Evolutionary conservation across 2,888 invertebrate species (phyloP), one percentile per base, ranked within the genome.

Genomic region (Limenitis camilla): DNA sequence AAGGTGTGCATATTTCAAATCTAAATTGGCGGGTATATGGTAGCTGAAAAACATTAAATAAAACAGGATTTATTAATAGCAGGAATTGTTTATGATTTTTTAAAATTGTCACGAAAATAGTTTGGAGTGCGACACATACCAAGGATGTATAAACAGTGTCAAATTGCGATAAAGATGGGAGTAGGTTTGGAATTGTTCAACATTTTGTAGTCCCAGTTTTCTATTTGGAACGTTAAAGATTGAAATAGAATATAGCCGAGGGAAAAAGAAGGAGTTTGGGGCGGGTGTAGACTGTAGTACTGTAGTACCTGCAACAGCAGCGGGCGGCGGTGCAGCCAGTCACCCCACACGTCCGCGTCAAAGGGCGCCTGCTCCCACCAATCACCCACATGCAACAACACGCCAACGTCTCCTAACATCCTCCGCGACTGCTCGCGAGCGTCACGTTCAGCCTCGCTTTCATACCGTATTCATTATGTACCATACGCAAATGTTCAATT

Each of bases 221-320:
- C n/a, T n/a, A n/a, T n/a, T n/a, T n/a, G n/a, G n/a, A n/a, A n/a
- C n/a, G n/a, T n/a, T n/a, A n/a, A n/a, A n/a, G n/a, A n/a, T n/a
- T n/a, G n/a, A 49, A 6, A 45, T 40, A 44, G 6, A 19, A 30
- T 5, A n/a, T 7, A 7, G 41, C 53, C 40, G 46, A 39, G 39
- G 40, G 46, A 40, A 6, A 48, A 39, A 36, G 44, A 36, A 41
- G 7, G 46, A 41, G 44, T 46, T 7, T 28, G 35, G 7, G 27
- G 9, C 40, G 49, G 49, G 47, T 19, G 19, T 19, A 3, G 19
- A 19, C 19, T 19, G 19, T 19, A n/a, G n/a, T 39, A 59, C 53
- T 41, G 54, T 35, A 38, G 53, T 48, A 94, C 94, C 94, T 94
- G 94, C 88, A 94, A 90, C 88, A 94, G 92, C 89, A 94, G 91